Evolutionary conservation across 2,888 invertebrate species (phyloP), one percentile per base, ranked within the genome.

Genomic region (Drosophila stalkeri): DNA sequence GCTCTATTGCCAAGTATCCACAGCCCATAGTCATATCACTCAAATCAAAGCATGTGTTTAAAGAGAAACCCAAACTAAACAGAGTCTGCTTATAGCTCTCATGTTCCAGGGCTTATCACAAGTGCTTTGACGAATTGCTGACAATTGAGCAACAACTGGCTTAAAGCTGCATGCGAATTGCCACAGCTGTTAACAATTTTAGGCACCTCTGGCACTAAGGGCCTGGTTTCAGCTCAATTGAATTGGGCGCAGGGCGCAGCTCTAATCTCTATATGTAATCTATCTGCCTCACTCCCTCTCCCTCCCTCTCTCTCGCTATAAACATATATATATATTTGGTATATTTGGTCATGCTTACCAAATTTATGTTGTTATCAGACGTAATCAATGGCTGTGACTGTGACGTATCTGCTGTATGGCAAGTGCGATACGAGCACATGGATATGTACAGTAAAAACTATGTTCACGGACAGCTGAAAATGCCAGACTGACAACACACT

Each of bases 401-500:
- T 84, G 77, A 81, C 79, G 76, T 81, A 69, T 61, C 54, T 49
- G 33, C 39, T 52, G 46, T 52, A 59, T 66, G 76, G 63, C 81
- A 81, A 77, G 71, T 78, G 72, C 35, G 68, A 65, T 64, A 61
- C 31, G 51, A 27, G 9, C 31, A 44, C 16, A 46, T 27, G 23
- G 23, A 44, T 14, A 44, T 35, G 16, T 27, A 52, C 44, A 51
- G 33, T 33, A 33, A 51, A 33, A 12, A 18, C 33, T 18, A 0
- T 5, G 7, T 4, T 18, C 1, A 51, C 3, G 33, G 0, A 33
- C 27, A 47, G 27, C n/a, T 12, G 11, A 2, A 12, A 12, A 6
- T 44, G 14, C 1, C 44, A 23, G 14, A 20, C 12, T 20, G 44
- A 0, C 16, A 7, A 16, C 7, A 39, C 39, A 14, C 5, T 37